Base-by-base conservation (phyloP, 2,113 vertebrate species). In the Sinocyclocheilus anshuiensis region DNA sequence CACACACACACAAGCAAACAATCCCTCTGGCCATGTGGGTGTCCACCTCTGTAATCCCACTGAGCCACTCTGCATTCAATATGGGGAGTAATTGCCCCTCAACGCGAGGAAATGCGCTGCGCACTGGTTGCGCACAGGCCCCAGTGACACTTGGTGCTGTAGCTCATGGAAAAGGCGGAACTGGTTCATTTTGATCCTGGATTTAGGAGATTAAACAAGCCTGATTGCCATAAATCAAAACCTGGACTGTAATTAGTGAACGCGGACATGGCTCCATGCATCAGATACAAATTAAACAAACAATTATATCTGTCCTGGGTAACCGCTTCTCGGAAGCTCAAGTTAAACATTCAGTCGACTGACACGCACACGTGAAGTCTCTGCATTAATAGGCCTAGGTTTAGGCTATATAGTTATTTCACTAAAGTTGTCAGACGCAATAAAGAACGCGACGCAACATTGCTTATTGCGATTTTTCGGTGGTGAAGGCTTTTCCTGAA, bases 271-370 rank as follows among this genome's bases (percentile, higher is more conserved):
- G 91, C 45, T 71, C n/a, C 24, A 69, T 92, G 92, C 92, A 92
- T 92, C 90, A 88, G 91, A 91, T 91, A 91, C 88, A 93, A 92
- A 94, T 94, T 93, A 94, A 94, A 95, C 94, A 94, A 87, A 89
- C 86, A 77, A 93, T 94, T 92, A 94, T 82, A 82, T 42, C 89
- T 89, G 91, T 90, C 90, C 81, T 12, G 57, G 22, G 13, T 53
- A 42, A 6, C 81, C n/a, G 55, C 50, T 36, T 18, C 39, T 55
- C 83, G 26, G 22, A 57, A 50, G 50, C 53, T 24, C 50, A 57
- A 36, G n/a, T 57, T 59, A 77, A 59, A 59, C 29, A 33, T 7
- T 15, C 53, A 20, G 77, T 15, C 26, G 20, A 11, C 71, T 42
- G 7, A 26, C 39, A 76, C n/a, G 42, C 22, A 36, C 76, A 36